A percentile compares a stretch with the other conserved stretches of the same genome.
Conservation (phyloP, 2,797 vertebrate species). For the Cephalopachus bancanus region DNA sequence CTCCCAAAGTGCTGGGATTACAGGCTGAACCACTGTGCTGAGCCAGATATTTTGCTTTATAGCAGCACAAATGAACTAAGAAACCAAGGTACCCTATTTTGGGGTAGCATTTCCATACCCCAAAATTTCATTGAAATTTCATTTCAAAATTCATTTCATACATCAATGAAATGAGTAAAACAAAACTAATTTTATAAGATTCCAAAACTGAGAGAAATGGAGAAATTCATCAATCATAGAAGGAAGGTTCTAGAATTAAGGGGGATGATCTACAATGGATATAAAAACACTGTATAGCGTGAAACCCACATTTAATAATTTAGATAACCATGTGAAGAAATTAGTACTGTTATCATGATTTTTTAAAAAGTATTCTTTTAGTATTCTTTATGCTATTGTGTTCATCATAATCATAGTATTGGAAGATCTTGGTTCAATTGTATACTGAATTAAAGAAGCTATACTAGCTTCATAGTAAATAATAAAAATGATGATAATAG, state of each 20-base stretch:
- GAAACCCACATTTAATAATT: background rate
- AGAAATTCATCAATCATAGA: background rate
- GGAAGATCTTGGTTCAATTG: background rate
- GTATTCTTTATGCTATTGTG: background rate
- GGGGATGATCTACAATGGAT: background rate
- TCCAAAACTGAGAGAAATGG: background rate
- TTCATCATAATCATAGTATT: background rate
- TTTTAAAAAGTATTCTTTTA: background rate
- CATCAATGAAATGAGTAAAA: background rate
- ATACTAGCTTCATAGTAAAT: slow-evolving; percentile 40
- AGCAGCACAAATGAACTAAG: too few relatives aligned
- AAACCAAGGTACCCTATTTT: background rate
- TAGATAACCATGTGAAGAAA: slow-evolving; percentile 9
- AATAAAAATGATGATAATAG: background rate
- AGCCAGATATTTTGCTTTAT: background rate
- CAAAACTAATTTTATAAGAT: background rate
- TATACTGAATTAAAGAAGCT: background rate
- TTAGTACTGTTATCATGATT: background rate
- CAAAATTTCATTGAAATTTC: too few relatives aligned
- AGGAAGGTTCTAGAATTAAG: background rate
- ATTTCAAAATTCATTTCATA: too few relatives aligned
- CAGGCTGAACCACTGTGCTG: background rate
- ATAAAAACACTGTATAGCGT: background rate
- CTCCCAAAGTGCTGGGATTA: background rate
- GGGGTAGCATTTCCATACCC: background rate